Base-by-base conservation (phyloP, 2,113 vertebrate genomes). In the Dascyllus trimaculatus region DNA sequence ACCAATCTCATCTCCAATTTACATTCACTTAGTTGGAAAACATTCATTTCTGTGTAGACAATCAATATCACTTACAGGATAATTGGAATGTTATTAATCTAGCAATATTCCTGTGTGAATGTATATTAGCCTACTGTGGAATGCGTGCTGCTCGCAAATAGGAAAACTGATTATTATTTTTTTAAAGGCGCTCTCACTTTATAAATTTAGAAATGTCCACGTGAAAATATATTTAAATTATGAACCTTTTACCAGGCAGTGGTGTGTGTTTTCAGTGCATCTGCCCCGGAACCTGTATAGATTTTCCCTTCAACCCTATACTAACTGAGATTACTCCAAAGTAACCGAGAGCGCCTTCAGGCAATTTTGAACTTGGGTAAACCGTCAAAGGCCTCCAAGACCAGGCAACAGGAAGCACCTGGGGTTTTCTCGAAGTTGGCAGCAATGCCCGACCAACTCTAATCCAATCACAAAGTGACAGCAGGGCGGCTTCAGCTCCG, bases 41-140 rank as follows among this genome's bases (percentile, higher is more conserved):
- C 93, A 92, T 93, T 79, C 78, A 96, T 96, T 95, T 97, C 95
- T 96, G 95, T 96, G 95, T 93, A 94, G 93, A 95, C 95, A 95
- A 94, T 94, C 93, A 93, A 96, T 96, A 96, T 95, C 95, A 95
- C 95, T 94, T 94, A 95, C 84, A 94, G 93, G 93, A 94, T 96
- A 88, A 96, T 93, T 96, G 92, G 94, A 94, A 94, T 95, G 94
- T 95, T 96, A 96, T 97, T 97, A 95, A 97, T 96, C 95, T 95
- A 93, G 94, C 94, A 93, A 94, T 95, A 95, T 96, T 95, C 95
- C 95, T 96, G 92, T 95, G 94, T 93, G 73, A 82, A 90, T 94
- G 92, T 95, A 94, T 95, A 95, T 96, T 96, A 95, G 95, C 94
- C 95, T 95, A 94, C 46, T 26, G 95, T 96, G 95, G 52, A 13